A percentile compares a stretch with the other conserved stretches of the same genome.
phyloP scores from a whole-genome alignment of 2,888 invertebrate genomes.

The Horisme vitalbata region DNA sequence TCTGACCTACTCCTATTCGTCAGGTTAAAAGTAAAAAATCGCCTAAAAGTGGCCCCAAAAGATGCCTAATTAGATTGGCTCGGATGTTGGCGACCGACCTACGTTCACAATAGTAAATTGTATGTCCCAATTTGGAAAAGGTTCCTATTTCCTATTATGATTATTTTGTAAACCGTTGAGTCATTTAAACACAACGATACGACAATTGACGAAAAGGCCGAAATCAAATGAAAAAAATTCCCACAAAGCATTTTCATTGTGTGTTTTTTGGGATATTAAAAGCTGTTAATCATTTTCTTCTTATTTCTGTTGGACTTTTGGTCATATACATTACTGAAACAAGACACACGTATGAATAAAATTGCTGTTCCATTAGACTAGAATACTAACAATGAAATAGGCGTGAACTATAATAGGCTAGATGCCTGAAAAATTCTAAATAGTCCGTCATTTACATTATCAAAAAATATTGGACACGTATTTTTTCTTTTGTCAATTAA shows the following conservation, averaged over 20 bases:
- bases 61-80: slow-evolving; percentile 39
- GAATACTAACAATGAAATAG: no score
- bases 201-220: background rate
- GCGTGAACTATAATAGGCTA: slow-evolving; percentile 22
- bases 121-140: slow-evolving; percentile 32
- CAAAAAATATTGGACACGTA: no score
- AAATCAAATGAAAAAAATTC: background rate
- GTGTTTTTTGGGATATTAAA: no score
- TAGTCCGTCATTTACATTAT: no score
- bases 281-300: no score
- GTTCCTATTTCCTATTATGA: no score
- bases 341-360: background rate
- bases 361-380: background rate
- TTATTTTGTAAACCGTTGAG: slow-evolving; percentile 8
- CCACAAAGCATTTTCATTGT: no score
- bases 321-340: no score
- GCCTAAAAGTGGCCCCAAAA: slow-evolving; percentile 19
- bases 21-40: slow-evolving; percentile 10
- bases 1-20: background rate
- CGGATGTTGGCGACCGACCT: slow-evolving; percentile 27
- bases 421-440: no score
- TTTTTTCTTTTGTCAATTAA: no score
- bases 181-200: slow-evolving; percentile 1
- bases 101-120: slow-evolving; percentile 28
- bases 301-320: no score